A percentile compares a stretch with the other conserved stretches of the same genome.
Evolutionary conservation across 1,140 invertebrate genomes (phyloP).

Genomic region (Hyles euphorbiae): DNA sequence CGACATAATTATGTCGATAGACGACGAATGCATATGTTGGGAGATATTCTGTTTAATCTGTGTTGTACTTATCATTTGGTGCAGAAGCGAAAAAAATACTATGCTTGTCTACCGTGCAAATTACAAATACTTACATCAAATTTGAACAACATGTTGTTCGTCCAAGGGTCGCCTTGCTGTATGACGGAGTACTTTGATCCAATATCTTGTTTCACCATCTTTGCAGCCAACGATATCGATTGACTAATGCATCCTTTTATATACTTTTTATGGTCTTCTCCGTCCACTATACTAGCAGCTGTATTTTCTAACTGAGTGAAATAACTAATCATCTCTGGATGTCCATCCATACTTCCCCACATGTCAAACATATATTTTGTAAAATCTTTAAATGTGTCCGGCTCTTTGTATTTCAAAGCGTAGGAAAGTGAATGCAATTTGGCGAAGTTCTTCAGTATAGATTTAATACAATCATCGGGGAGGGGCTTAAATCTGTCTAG

Average conservation of each 20-base stretch:
- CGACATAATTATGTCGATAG: too few species aligned
- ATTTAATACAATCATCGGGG: conserved; percentile 55
- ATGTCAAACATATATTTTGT: conserved; percentile 13
- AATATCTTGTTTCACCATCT: neutral
- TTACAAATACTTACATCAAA: conserved; percentile 16
- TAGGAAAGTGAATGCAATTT: conserved; percentile 75
- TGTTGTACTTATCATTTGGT: too few species aligned
- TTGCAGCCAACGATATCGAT: neutral
- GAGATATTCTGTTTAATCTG: too few species aligned
- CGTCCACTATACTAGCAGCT: conserved; percentile 7
- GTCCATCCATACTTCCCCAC: neutral
- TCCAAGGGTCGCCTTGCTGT: conserved; percentile 27
- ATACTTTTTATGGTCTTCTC: conserved; percentile 14
- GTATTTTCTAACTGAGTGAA: conserved; percentile 8
- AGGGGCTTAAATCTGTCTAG: conserved; percentile 64
- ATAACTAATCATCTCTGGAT: neutral
- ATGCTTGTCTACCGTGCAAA: too few species aligned
- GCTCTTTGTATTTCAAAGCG: conserved; percentile 62
- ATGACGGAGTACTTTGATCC: conserved; percentile 12
- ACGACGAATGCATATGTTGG: too few species aligned
- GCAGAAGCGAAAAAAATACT: too few species aligned
- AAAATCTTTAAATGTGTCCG: conserved; percentile 34
- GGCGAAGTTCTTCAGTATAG: conserved; percentile 72
- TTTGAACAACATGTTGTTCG: conserved; percentile 28
- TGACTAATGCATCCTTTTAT: conserved; percentile 5